These are phyloP conservation scores for Turritopsis dohrnii DNA, from an alignment of 30 jellyfish, hydroid and myxozoan species.

Conservation along the genomic window DNA sequence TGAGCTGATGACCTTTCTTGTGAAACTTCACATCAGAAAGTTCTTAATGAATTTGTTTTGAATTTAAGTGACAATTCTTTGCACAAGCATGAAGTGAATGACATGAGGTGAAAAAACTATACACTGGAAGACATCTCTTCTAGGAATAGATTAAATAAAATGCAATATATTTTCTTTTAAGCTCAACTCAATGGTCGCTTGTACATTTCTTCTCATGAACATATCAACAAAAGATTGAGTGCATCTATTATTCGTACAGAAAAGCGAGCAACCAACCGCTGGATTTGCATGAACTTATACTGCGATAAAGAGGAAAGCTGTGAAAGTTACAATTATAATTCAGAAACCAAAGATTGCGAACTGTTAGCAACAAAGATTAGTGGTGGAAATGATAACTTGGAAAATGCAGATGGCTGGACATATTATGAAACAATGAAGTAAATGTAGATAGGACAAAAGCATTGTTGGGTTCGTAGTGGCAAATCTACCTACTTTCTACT, in stretches of 20 bases:
- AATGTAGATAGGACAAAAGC: no score
- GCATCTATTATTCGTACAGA: not conserved
- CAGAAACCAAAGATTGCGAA: not conserved
- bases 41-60: no score
- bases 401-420: not conserved
- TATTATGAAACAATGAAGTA: not conserved
- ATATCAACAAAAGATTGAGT: not conserved
- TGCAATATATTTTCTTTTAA: no score
- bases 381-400: not conserved
- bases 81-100: no score
- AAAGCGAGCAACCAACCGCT: not conserved
- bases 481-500: no score
- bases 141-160: no score
- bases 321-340: not conserved
- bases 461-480: no score
- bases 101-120: no score
- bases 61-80: no score
- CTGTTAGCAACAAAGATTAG: not conserved
- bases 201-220: not conserved
- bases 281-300: not conserved
- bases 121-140: no score
- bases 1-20: no score
- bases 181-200: not conserved
- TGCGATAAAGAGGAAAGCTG: not conserved
- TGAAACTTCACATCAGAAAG: no score